Percentiles rank a stretch among this genome's conserved stretches.
These are phyloP conservation scores for Sinonovacula constricta DNA, from an alignment of 1,140 invertebrate genomes.

Conservation along the genomic window DNA sequence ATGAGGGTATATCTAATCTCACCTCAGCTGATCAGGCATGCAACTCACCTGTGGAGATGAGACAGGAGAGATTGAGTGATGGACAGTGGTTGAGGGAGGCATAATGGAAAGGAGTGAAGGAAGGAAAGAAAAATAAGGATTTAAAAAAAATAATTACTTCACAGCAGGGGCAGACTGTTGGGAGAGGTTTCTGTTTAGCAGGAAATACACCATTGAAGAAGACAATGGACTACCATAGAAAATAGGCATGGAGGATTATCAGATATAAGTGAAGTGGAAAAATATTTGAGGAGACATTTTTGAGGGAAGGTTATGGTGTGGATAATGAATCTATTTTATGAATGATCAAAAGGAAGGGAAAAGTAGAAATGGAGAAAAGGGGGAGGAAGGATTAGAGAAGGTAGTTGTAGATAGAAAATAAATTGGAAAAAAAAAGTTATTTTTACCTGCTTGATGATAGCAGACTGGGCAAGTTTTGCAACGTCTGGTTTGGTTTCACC, in stretches of 20 bases:
- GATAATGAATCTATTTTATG: background rate
- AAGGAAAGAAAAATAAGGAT: background rate
- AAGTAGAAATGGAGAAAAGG: background rate
- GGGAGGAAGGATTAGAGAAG: background rate
- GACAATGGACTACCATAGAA: too few relatives aligned
- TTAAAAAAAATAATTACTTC: background rate
- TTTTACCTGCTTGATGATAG: conserved; percentile 78
- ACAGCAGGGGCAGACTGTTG: background rate
- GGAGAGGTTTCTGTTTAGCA: background rate
- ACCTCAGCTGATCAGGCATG: conserved; percentile 57
- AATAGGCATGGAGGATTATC: too few relatives aligned
- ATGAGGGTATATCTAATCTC: conserved; percentile 65
- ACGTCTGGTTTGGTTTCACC: conserved; percentile 76
- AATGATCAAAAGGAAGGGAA: background rate
- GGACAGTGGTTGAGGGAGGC: background rate
- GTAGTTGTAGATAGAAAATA: conserved; percentile 1
- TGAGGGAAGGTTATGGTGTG: background rate
- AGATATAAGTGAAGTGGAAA: background rate
- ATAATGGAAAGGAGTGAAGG: background rate
- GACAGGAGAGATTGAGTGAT: conserved; percentile 1
- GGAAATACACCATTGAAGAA: too few relatives aligned
- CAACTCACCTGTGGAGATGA: conserved; percentile 7
- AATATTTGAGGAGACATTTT: background rate
- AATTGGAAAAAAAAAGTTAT: conserved; percentile 9
- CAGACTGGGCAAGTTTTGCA: conserved; percentile 75